phyloP scores from a whole-genome alignment of 2,888 invertebrate genomes.

The Lycophotia porphyrea region DNA sequence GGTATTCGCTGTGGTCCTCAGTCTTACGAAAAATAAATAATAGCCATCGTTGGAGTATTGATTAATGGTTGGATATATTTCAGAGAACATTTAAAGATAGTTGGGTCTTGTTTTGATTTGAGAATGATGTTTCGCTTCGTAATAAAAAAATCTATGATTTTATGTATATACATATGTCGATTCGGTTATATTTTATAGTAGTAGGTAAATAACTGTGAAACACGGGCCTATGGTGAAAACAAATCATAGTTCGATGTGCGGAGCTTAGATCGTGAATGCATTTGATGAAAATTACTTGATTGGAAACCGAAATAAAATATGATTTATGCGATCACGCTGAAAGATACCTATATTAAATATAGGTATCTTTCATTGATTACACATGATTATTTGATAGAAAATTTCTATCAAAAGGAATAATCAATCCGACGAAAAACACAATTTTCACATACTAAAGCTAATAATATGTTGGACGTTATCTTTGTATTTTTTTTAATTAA shows the following conservation, averaged over 20 bases:
- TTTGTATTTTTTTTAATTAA: neutral
- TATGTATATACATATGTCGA: neutral
- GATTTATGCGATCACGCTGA: neutral
- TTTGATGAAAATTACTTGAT: neutral
- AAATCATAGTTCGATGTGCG: too few species aligned
- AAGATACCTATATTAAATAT: too few species aligned
- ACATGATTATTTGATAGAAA: too few species aligned
- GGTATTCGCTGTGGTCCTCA: constrained; percentile 11
- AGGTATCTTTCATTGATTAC: too few species aligned
- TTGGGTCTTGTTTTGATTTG: neutral
- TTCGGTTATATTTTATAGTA: neutral
- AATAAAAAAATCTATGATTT: neutral
- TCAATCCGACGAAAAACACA: neutral
- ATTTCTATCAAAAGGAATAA: neutral
- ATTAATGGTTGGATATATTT: constrained; percentile 8
- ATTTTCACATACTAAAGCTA: neutral
- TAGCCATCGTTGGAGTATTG: neutral
- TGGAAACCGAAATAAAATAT: neutral
- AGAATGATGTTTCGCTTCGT: neutral
- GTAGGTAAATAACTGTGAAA: neutral
- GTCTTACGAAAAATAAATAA: constrained; percentile 17
- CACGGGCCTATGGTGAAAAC: too few species aligned
- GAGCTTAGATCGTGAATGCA: neutral
- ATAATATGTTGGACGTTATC: neutral
- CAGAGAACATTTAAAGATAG: neutral